Base-by-base conservation (phyloP, 2,888 invertebrate genomes). In the Miltochrista miniata region DNA sequence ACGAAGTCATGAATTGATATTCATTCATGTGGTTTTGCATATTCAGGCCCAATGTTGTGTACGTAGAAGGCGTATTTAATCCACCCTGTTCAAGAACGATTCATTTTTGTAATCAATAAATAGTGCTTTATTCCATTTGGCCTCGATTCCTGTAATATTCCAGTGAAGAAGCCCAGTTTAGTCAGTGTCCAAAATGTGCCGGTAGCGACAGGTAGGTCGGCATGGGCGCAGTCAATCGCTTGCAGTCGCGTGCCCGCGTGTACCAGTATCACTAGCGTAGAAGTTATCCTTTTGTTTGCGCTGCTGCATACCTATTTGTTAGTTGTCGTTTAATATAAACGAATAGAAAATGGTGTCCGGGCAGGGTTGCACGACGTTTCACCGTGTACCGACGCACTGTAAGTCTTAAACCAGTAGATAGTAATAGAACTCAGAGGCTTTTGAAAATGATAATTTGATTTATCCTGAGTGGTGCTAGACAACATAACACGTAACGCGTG, bases 191-290 rank as follows among this genome's bases (percentile, higher is more conserved):
- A 59, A 59, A 48, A 61, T 39, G 43, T 51, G 51, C 56, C 53
- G 51, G 31, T 57, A 62, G 61, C 59, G 62, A 44, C 52, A 61
- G 54, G 53, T 62, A 67, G 64, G 69, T 64, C 54, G 69, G 74
- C 67, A 70, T 74, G 72, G 8, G 60, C 68, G 70, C 73, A 4
- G 63, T 73, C 64, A 75, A 76, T 74, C 64, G 84, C 82, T 81
- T 81, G 76, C 74, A 61, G 71, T 56, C 71, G 55, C 30, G 18
- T 24, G 18, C 5, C 18, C 5, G 2, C 3, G 18, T 24, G n/a
- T 5, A 5, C 18, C 5, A 24, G 3, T 24, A 5, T 24, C 3
- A 24, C 18, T 24, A 48, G 51, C 45, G 46, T 71, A 74, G 66
- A 63, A 24, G 50, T 70, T 64, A 54, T 46, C 55, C 51, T 62